A percentile compares a stretch with the other conserved stretches of the same genome.
phyloP scores from a whole-genome alignment of 2,113 vertebrate species.

The Galemys pyrenaicus region DNA sequence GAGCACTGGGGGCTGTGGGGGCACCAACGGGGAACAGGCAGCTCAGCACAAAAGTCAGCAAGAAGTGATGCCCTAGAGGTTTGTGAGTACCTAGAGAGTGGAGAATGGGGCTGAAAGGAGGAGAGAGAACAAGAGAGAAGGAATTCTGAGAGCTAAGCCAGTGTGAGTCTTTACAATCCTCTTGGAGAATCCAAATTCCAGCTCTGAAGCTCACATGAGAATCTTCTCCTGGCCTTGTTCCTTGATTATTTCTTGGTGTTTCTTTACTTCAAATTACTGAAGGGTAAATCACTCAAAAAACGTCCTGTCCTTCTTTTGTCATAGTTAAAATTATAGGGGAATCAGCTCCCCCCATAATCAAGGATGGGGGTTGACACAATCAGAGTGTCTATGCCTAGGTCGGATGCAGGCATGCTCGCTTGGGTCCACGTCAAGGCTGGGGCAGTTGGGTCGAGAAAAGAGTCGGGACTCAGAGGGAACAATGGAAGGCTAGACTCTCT shows the following conservation, averaged over 20 bases:
- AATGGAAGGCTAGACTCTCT: not conserved
- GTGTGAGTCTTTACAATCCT: not conserved
- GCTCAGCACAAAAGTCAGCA: not conserved
- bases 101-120: not conserved
- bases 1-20: too few species aligned
- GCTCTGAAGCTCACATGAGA: not conserved
- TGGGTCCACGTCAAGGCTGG: not conserved
- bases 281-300: not conserved
- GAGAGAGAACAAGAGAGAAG: not conserved
- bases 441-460: not conserved
- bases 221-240: not conserved
- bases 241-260: not conserved
- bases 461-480: not conserved
- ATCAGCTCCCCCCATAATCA: not conserved
- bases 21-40: too few species aligned
- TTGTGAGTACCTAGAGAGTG: not conserved
- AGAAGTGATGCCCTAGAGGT: not conserved
- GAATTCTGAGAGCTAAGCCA: not conserved
- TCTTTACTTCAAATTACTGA: constrained; percentile 10
- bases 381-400: not conserved
- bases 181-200: not conserved
- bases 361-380: not conserved
- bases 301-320: not conserved
- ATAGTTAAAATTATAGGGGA: not conserved
- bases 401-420: not conserved